Conservation (phyloP, 1,140 invertebrate genomes). For the Nixonia krombeini region DNA sequence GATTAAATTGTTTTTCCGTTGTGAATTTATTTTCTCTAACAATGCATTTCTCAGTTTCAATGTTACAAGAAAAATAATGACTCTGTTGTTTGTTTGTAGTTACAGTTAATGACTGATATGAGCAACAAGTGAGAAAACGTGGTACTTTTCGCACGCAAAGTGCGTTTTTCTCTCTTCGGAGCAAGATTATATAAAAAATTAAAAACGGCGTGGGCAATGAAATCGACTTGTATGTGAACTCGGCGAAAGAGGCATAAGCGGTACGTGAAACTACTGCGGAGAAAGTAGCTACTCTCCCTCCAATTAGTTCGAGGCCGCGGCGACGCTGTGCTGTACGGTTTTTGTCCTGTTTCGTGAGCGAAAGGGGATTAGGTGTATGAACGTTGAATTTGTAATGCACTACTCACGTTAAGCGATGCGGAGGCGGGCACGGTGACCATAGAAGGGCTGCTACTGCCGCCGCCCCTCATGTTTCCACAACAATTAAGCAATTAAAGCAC, state of each 20-base stretch:
- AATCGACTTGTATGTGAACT: constrained; percentile 33
- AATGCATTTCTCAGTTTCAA: too few species aligned
- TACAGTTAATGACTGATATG: too few species aligned
- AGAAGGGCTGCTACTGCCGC: constrained; percentile 60
- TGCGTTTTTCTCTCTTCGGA: too few species aligned
- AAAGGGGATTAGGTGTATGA: constrained; percentile 48
- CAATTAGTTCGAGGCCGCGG: constrained; percentile 51
- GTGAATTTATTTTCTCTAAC: too few species aligned
- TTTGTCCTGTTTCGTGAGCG: constrained; percentile 49
- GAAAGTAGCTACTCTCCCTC: constrained; percentile 46
- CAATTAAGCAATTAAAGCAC: constrained; percentile 43
- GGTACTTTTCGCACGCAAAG: too few species aligned
- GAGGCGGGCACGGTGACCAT: constrained; percentile 70
- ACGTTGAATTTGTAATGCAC: constrained; percentile 47
- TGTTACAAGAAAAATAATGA: too few species aligned
- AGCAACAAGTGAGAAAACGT: too few species aligned
- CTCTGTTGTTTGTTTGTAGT: too few species aligned
- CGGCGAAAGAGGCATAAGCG: constrained; percentile 35
- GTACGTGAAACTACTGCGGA: constrained; percentile 38
- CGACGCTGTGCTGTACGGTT: constrained; percentile 42
- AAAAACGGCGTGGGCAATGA: constrained; percentile 20
- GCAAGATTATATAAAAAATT: too few species aligned
- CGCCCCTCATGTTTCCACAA: constrained; percentile 64
- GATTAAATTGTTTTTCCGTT: too few species aligned
- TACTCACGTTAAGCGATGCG: constrained; percentile 59